phyloP scores from a whole-genome alignment of 2,888 invertebrate genomes.

The Chymomyza fuscimana region DNA sequence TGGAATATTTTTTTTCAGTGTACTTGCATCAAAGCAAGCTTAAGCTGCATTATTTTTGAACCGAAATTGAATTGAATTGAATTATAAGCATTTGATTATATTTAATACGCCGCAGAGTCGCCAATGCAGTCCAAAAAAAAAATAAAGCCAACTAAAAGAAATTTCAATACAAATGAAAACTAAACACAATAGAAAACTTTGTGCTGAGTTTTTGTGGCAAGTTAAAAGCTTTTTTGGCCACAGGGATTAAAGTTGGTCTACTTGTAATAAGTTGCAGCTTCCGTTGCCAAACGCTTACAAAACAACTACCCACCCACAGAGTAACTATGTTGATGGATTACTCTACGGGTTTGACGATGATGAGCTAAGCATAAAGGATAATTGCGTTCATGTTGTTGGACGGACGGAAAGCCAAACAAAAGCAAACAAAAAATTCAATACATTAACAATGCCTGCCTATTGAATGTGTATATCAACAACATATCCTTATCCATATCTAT shows the following conservation, averaged over 20 bases:
- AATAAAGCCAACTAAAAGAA: neutral
- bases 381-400: constrained; percentile 39
- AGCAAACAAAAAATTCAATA: constrained; percentile 26
- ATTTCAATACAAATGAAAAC: neutral
- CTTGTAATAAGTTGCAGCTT: constrained; percentile 38
- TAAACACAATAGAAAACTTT: neutral
- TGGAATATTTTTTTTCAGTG: too few relatives aligned
- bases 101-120: neutral
- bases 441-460: constrained; percentile 54
- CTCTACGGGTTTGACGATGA: neutral
- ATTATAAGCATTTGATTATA: neutral
- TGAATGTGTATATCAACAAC: constrained; percentile 56
- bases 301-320: constrained; percentile 14
- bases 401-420: neutral
- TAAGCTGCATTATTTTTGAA: too few relatives aligned
- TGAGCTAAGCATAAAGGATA: constrained; percentile 42
- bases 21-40: too few relatives aligned
- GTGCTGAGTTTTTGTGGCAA: neutral
- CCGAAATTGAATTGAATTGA: too few relatives aligned
- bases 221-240: constrained; percentile 10
- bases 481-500: constrained; percentile 49
- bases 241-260: constrained; percentile 17
- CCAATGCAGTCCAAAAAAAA: neutral
- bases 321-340: constrained; percentile 59
- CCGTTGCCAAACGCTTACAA: constrained; percentile 4